Evolutionary conservation across 2,797 vertebrate genomes (phyloP), one percentile per base, ranked within the genome.

Genomic region (Aulostomus chinensis): DNA sequence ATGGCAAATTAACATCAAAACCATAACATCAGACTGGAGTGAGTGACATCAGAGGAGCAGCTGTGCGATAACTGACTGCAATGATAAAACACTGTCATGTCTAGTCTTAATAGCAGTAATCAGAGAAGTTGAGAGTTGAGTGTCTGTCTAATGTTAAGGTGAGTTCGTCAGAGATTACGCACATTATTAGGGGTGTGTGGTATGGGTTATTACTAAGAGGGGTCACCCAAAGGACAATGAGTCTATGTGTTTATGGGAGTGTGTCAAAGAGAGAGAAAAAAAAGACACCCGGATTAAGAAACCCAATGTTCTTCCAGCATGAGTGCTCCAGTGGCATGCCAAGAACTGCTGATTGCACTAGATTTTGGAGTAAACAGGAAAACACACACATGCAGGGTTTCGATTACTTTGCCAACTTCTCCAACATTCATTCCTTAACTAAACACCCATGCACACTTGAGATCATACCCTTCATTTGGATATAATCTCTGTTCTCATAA

Each of bases 161-260:
- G 7, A 18, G 35, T 68, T 30, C 41, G 64, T 57, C 18, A 50
- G 50, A 62, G 38, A 73, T 72, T 52, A 39, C 39, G 16, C 46
- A 57, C 61, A 41, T 22, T 48, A 50, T 57, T 46, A 54, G 52
- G 43, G 32, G 42, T 63, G 55, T 62, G 58, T 43, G 53, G 38
- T 34, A 63, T 39, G 34, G 38, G 46, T 48, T 59, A 61, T 15
- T 25, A 40, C 15, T 21, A 14, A 32, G 20, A 42, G 17, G 56
- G 66, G 68, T 71, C 71, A 70, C 21, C 24, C 12, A 78, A 31
- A 74, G 74, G 74, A 79, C 70, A 67, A 10, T 2, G 48, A 42
- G 48, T 16, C 49, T n/a, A 22, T 50, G 26, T 22, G 36, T 28
- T 26, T 25, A 14, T 58, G 36, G 11, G 20, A 20, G 31, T 18